phyloP scores from a whole-genome alignment of 2,113 vertebrate genomes.

The Hippocampus guttulatus region DNA sequence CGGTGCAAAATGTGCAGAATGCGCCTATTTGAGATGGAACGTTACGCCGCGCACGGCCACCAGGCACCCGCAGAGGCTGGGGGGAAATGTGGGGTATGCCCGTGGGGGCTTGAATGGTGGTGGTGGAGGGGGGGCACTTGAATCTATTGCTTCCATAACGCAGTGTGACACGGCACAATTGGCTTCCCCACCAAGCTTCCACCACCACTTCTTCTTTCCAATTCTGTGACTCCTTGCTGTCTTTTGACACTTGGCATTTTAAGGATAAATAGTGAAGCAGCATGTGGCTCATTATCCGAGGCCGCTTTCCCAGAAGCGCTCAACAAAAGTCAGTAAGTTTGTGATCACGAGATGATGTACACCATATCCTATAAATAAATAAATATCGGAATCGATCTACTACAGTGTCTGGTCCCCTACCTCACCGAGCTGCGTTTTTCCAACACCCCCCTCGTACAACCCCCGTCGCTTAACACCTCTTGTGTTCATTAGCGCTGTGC shows the following conservation, averaged over 20 bases:
- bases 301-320: not conserved
- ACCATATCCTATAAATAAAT: not conserved
- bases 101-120: not conserved
- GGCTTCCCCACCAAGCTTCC: not conserved
- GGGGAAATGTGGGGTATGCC: not conserved
- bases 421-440: not conserved
- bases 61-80: not conserved
- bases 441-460: not conserved
- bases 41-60: not conserved
- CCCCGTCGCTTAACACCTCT: not conserved
- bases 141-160: slow-evolving; percentile 3
- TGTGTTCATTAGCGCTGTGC: not conserved
- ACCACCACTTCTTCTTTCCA: not conserved
- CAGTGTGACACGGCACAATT: slow-evolving; percentile 2
- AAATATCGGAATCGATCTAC: too few relatives aligned
- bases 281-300: not conserved
- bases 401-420: not conserved
- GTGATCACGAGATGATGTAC: not conserved
- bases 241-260: not conserved
- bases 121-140: not conserved
- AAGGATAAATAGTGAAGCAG: not conserved
- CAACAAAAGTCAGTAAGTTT: not conserved
- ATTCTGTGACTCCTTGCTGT: not conserved
- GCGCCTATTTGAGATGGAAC: not conserved
- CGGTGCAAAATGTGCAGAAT: not conserved